These are phyloP conservation scores for Pogonomyrmex barbatus DNA, from an alignment of 1,140 invertebrate genomes.

Conservation along the genomic window DNA sequence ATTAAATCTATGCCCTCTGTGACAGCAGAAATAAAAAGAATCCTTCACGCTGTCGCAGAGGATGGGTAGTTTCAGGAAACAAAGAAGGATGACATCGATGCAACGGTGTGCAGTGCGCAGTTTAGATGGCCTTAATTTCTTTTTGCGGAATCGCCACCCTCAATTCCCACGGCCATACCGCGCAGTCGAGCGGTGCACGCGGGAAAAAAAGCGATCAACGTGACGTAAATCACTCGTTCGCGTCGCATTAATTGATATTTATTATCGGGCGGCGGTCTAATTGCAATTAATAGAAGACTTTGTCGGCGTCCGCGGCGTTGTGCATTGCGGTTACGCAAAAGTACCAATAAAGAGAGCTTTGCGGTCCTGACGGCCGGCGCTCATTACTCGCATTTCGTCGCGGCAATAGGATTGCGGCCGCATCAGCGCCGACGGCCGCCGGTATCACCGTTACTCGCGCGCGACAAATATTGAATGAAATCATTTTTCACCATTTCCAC, in stretches of 20 bases:
- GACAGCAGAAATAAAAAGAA: neutral
- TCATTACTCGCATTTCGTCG: slow-evolving; percentile 80
- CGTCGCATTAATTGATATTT: slow-evolving; percentile 84
- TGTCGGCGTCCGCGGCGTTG: slow-evolving; percentile 81
- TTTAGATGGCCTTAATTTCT: slow-evolving; percentile 45
- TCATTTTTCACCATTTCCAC: slow-evolving; percentile 54
- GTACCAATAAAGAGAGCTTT: slow-evolving; percentile 81
- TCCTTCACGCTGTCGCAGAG: neutral
- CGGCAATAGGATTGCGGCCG: slow-evolving; percentile 70
- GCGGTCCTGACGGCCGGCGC: slow-evolving; percentile 74
- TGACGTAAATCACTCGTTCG: slow-evolving; percentile 77
- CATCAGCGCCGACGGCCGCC: slow-evolving; percentile 30
- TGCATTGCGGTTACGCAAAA: slow-evolving; percentile 83
- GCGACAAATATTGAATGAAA: slow-evolving; percentile 28
- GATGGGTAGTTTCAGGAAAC: neutral
- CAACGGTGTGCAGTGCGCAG: neutral
- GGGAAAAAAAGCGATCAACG: slow-evolving; percentile 68
- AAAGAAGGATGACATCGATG: slow-evolving; percentile 29
- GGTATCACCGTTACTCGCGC: slow-evolving; percentile 42
- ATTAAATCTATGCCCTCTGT: neutral
- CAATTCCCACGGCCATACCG: slow-evolving; percentile 31
- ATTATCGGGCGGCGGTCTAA: slow-evolving; percentile 80
- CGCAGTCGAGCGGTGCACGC: neutral
- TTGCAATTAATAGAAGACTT: slow-evolving; percentile 85
- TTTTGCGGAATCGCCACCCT: slow-evolving; percentile 42